These are phyloP conservation scores for Saguinus imperator DNA, from an alignment of 2,113 vertebrate genomes.

Conservation along the genomic window DNA sequence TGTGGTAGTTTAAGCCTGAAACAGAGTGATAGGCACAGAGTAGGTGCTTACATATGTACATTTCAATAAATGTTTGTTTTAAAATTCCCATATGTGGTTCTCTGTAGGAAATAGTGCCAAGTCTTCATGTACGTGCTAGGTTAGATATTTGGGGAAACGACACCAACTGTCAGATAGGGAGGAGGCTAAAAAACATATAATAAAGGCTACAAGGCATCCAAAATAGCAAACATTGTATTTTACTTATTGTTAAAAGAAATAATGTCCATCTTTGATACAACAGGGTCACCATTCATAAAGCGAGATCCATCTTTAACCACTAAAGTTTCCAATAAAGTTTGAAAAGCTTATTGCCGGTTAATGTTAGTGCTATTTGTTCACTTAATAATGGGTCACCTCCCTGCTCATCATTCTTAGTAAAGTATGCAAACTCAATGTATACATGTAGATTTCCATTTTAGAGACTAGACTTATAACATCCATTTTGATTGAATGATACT, in stretches of 20 bases:
- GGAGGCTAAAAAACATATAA: background rate
- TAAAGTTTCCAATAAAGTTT: conserved; percentile 1
- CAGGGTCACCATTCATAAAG: background rate
- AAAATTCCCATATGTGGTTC: background rate
- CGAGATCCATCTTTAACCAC: background rate
- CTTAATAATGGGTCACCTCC: background rate
- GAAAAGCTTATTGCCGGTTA: background rate
- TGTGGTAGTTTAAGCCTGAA: background rate
- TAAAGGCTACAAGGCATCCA: background rate
- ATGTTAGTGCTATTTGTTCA: background rate
- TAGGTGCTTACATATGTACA: background rate
- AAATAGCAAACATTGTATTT: background rate
- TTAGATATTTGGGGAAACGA: background rate
- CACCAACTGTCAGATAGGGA: background rate
- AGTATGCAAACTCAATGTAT: conserved; percentile 11
- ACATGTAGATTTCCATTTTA: conserved; percentile 29
- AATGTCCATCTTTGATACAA: background rate
- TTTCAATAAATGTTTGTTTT: background rate
- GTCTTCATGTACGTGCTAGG: background rate
- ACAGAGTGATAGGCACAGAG: background rate
- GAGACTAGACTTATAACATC: background rate
- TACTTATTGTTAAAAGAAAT: background rate
- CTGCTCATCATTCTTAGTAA: background rate
- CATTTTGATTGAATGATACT: conserved; percentile 52
- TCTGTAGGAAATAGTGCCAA: background rate